Percentiles rank a stretch among this genome's conserved stretches.
Conservation (phyloP, 2,888 invertebrate genomes). For the Epirrita christyi region DNA sequence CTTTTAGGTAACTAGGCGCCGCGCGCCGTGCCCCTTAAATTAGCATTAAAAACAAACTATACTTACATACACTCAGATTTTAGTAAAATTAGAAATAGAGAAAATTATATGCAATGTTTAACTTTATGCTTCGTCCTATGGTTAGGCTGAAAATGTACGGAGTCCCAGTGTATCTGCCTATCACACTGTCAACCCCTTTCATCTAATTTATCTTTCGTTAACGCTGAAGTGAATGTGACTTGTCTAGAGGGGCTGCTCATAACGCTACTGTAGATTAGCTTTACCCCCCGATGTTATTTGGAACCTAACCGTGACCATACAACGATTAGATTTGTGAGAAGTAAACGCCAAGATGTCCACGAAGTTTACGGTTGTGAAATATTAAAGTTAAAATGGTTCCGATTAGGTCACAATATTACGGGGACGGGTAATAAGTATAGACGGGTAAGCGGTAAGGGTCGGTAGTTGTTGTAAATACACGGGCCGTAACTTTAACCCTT, state of each 20-base stretch:
- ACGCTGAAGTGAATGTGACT: conserved; percentile 17
- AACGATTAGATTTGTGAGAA: neutral
- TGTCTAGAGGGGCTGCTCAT: conserved; percentile 17
- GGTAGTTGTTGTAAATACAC: conserved; percentile 40
- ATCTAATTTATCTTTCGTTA: neutral
- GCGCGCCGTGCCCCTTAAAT: too few relatives aligned
- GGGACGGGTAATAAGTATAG: conserved; percentile 35
- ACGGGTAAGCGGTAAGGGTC: conserved; percentile 45
- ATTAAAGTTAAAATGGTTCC: conserved; percentile 17
- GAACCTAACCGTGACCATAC: conserved; percentile 4
- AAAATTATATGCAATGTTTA: too few relatives aligned
- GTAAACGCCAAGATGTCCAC: neutral
- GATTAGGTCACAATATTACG: conserved; percentile 5
- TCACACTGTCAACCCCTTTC: too few relatives aligned
- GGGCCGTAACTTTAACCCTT: conserved; percentile 23
- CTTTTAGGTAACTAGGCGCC: too few relatives aligned
- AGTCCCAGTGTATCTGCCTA: neutral
- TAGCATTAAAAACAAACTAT: too few relatives aligned
- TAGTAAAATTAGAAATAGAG: too few relatives aligned
- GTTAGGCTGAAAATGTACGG: too few relatives aligned
- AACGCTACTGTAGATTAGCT: conserved; percentile 35
- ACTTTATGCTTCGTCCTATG: too few relatives aligned
- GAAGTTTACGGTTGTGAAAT: neutral
- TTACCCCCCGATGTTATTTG: conserved; percentile 39
- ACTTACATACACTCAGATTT: too few relatives aligned